phyloP scores from a whole-genome alignment of 2,113 vertebrate species.

The Nannobrachium achirus region DNA sequence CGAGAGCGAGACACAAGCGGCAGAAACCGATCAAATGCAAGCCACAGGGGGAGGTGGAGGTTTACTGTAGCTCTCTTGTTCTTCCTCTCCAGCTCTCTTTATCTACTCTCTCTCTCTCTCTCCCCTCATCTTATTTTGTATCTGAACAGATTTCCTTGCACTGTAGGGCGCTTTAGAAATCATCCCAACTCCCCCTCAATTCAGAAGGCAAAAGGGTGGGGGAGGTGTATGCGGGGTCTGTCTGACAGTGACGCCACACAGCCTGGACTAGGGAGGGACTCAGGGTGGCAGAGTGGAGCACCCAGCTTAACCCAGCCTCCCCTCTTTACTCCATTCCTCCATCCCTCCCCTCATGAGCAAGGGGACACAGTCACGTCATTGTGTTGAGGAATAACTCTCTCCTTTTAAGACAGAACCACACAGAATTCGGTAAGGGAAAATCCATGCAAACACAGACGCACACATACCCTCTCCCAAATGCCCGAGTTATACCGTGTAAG shows the following conservation, averaged over 20 bases:
- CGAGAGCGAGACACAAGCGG: neutral
- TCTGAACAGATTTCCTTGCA: slow-evolving; percentile 20
- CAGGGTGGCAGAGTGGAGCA: slow-evolving; percentile 73
- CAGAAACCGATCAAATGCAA: slow-evolving; percentile 14
- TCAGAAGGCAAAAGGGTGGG: slow-evolving; percentile 59
- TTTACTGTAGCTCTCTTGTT: neutral
- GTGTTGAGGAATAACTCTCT: slow-evolving; percentile 56
- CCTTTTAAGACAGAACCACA: slow-evolving; percentile 58
- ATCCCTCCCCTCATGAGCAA: slow-evolving; percentile 35
- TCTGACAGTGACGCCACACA: slow-evolving; percentile 70
- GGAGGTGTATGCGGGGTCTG: slow-evolving; percentile 56
- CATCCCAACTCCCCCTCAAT: slow-evolving; percentile 43
- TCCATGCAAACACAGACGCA: slow-evolving; percentile 47
- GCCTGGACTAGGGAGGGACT: slow-evolving; percentile 56
- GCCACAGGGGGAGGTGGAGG: slow-evolving; percentile 20
- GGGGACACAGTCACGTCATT: slow-evolving; percentile 73
- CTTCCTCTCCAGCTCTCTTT: slow-evolving; percentile 4
- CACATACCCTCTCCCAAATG: neutral
- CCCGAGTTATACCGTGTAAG: neutral
- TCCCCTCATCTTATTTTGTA: neutral
- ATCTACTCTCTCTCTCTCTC: neutral
- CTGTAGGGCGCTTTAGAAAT: slow-evolving; percentile 47
- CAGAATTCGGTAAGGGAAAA: slow-evolving; percentile 64
- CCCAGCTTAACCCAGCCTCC: slow-evolving; percentile 52
- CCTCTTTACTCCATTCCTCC: neutral